Evolutionary conservation across 37 sponge, comb jelly and placozoan species (phyloP).

Genomic region (Petrosia ficiformis): DNA sequence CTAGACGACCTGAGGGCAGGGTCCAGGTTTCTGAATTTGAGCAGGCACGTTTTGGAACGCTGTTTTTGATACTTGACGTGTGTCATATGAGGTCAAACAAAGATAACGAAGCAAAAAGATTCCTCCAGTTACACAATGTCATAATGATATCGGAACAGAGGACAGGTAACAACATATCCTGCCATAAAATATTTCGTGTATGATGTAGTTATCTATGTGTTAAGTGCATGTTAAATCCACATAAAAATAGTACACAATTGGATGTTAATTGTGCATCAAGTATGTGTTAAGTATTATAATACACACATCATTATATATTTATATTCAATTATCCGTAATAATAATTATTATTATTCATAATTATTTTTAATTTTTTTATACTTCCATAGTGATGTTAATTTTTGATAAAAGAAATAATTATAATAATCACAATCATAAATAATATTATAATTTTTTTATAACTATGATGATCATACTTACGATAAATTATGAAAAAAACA

Average conservation of each 20-base stretch:
- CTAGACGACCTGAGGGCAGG: not conserved
- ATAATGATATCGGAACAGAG: not conserved
- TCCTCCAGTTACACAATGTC: conserved; percentile 20
- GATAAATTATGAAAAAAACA: too few species aligned
- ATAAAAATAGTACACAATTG: too few species aligned
- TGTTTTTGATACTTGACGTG: conserved; percentile 50
- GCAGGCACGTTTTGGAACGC: conserved; percentile 22
- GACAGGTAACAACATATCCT: not conserved
- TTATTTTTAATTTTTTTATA: too few species aligned
- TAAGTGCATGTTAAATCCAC: too few species aligned
- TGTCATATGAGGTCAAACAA: conserved; percentile 25
- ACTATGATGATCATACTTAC: too few species aligned
- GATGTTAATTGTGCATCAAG: too few species aligned
- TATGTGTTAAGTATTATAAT: not conserved
- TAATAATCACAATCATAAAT: too few species aligned
- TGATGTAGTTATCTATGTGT: not conserved
- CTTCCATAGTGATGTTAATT: too few species aligned
- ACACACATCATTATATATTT: not conserved
- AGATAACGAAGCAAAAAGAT: conserved; percentile 50
- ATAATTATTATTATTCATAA: not conserved
- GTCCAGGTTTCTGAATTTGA: conserved; percentile 21
- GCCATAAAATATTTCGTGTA: not conserved
- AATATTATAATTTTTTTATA: too few species aligned
- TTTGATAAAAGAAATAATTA: too few species aligned
- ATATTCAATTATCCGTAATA: not conserved